Base-by-base conservation (phyloP, 2,888 invertebrate genomes). In the Panopea generosa region DNA sequence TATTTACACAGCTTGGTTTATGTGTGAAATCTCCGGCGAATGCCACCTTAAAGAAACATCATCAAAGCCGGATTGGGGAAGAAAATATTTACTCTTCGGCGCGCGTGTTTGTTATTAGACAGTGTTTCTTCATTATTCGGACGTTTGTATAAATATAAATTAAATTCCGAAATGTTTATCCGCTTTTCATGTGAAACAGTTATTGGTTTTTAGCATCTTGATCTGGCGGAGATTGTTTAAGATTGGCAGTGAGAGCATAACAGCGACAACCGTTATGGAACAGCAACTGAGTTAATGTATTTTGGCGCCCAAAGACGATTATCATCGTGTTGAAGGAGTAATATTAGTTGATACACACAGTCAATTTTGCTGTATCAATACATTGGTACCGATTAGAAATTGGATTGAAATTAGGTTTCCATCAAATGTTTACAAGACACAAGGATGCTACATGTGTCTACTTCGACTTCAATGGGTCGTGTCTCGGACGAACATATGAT, bases 91-190 rank as follows among this genome's bases (percentile, higher is more conserved):
- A 77, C 73, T 57, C 71, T 65, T 61, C 70, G 59, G 57, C 67
- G 49, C 50, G 69, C 67, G 53, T 80, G 80, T 80, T 80, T 80
- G 80, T 77, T 80, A 59, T 73, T 73, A 61, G 50, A 73, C 80
- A 67, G 76, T 73, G 80, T 73, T 73, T 80, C 77, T 59, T 77
- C 80, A 74, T 80, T 77, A 80, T 63, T 55, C 45, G 27, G 80
- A 65, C 77, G 73, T 77, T 61, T 77, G 80, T 76, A 77, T 80
- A 80, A 80, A 80, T 80, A 80, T 73, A 77, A 77, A 80, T 74
- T 77, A 72, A 80, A 76, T 57, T 74, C 76, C 56, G 55, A 45
- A 47, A 53, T 74, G 76, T 80, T 80, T 80, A 77, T 80, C 76
- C 76, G 73, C 74, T 67, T 76, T 80, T 71, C 73, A 70, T 74